phyloP scores from a whole-genome alignment of 2,888 invertebrate species.

The Plemyria rubiginata region DNA sequence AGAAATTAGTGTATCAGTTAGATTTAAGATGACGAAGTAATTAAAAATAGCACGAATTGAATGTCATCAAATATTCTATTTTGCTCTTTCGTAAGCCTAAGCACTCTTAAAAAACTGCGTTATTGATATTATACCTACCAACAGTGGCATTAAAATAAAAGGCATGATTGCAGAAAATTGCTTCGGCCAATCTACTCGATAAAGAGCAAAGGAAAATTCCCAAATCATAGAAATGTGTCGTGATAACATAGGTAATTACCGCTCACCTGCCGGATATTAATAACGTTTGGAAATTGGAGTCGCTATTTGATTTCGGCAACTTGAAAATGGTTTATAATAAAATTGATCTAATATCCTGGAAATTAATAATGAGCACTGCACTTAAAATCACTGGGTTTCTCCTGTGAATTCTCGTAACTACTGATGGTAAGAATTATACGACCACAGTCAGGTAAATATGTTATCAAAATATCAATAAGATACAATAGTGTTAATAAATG shows the following conservation, averaged over 20 bases:
- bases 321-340: not conserved
- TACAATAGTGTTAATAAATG: constrained; percentile 70
- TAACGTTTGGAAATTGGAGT: not conserved
- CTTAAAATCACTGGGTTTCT: constrained; percentile 27
- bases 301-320: not conserved
- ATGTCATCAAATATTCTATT: too few relatives aligned
- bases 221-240: constrained; percentile 1
- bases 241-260: constrained; percentile 1
- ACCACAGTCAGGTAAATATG: constrained; percentile 61
- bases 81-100: too few relatives aligned
- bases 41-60: too few relatives aligned
- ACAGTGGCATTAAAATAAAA: not conserved
- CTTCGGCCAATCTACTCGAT: constrained; percentile 1
- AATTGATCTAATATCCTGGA: not conserved
- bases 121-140: too few relatives aligned
- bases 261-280: constrained; percentile 3
- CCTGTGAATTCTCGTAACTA: constrained; percentile 48
- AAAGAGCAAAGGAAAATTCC: constrained; percentile 19
- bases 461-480: constrained; percentile 81
- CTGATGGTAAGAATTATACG: constrained; percentile 53
- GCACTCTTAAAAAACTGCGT: too few relatives aligned
- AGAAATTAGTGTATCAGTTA: too few relatives aligned
- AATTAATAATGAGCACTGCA: constrained; percentile 2
- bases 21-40: too few relatives aligned
- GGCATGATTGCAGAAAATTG: not conserved